A percentile compares a stretch with the other conserved stretches of the same genome.
These are phyloP conservation scores for Diploptera punctata DNA, from an alignment of 2,888 invertebrate genomes.

Conservation along the genomic window DNA sequence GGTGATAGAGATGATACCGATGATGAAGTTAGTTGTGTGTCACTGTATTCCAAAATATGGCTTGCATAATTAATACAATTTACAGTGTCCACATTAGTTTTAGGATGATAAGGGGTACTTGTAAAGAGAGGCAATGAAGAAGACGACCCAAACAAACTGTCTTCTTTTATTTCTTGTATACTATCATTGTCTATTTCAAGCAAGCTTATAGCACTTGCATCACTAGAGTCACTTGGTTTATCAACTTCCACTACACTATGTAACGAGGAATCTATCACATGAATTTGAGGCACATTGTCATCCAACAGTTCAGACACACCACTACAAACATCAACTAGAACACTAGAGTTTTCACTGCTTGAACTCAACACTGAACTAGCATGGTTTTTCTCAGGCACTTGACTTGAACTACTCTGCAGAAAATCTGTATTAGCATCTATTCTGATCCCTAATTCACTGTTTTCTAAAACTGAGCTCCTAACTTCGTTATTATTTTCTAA, in stretches of 20 bases:
- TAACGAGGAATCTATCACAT: conserved; percentile 17
- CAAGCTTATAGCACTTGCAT: too few species aligned
- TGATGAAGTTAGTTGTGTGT: not conserved
- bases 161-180: too few species aligned
- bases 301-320: not conserved
- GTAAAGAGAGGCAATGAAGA: not conserved
- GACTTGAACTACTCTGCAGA: not conserved
- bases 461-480: too few species aligned
- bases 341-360: not conserved
- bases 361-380: not conserved
- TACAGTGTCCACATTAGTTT: too few species aligned
- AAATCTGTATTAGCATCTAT: not conserved
- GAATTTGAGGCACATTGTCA: conserved; percentile 19
- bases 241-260: not conserved
- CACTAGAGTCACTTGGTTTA: too few species aligned
- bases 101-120: not conserved
- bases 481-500: too few species aligned
- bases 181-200: too few species aligned
- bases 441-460: not conserved
- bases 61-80: not conserved
- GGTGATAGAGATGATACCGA: not conserved
- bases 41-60: not conserved
- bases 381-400: conserved; percentile 22
- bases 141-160: not conserved
- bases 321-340: not conserved